These are phyloP conservation scores for Pandion haliaetus DNA, from an alignment of 2,113 vertebrate genomes.

Conservation along the genomic window DNA sequence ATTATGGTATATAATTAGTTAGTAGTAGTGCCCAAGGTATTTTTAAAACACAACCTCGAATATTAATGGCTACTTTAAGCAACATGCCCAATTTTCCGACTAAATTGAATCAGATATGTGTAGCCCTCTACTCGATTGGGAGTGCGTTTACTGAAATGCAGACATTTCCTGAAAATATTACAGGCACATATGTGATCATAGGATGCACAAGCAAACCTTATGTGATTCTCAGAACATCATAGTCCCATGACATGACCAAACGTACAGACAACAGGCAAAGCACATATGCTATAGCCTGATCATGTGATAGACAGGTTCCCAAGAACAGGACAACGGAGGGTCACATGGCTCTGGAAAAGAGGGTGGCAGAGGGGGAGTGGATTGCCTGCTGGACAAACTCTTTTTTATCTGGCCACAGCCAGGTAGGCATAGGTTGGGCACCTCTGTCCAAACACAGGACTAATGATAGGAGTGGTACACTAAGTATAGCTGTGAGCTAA, in stretches of 20 bases:
- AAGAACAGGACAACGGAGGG: not conserved
- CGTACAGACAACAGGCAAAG: not conserved
- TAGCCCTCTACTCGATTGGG: accelerated
- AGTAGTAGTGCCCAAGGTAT: not conserved
- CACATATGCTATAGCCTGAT: not conserved
- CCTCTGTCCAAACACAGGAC: not conserved
- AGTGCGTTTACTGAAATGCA: not conserved
- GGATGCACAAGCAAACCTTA: not conserved
- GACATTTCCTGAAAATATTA: not conserved
- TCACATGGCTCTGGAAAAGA: not conserved
- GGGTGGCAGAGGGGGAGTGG: not conserved
- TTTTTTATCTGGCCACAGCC: not conserved
- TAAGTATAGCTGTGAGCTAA: not conserved
- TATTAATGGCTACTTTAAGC: not conserved
- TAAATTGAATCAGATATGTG: not conserved
- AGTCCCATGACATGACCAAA: not conserved
- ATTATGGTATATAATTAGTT: not conserved
- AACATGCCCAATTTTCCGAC: not conserved
- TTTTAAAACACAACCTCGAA: not conserved
- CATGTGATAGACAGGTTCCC: not conserved
- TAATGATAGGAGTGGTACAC: not conserved
- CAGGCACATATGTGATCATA: not conserved
- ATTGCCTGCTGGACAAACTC: not conserved
- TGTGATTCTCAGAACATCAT: not conserved
- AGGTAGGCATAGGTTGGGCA: not conserved